Conservation (phyloP, 2,797 vertebrate genomes). For the Petrocephalus sullivani region DNA sequence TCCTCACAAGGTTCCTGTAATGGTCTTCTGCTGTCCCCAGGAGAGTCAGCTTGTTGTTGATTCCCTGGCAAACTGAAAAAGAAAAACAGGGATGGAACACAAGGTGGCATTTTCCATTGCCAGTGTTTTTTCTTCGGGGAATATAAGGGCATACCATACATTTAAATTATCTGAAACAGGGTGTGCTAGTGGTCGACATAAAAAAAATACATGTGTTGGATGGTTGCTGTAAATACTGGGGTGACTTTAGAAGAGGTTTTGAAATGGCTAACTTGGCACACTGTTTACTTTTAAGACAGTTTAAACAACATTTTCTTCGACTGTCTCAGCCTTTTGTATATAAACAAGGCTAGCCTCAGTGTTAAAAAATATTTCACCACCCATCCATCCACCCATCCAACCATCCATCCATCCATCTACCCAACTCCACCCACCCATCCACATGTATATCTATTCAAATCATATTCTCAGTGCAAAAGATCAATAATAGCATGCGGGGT, state of each 20-base stretch:
- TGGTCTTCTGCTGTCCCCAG: constrained; percentile 78
- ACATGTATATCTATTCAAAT: neutral
- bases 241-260: neutral
- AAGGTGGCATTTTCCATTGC: neutral
- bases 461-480: neutral
- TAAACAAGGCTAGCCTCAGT: neutral
- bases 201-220: neutral
- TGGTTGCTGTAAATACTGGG: neutral
- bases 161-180: neutral
- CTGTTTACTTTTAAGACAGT: neutral
- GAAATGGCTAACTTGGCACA: neutral
- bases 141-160: neutral
- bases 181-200: neutral
- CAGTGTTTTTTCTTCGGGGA: neutral
- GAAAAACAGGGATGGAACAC: neutral
- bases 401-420: too few relatives aligned
- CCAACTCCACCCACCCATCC: neutral
- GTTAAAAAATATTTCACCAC: neutral
- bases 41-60: constrained; percentile 75
- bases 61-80: constrained; percentile 81
- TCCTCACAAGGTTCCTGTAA: constrained; percentile 81
- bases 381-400: neutral
- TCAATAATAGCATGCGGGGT: neutral
- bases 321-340: neutral
- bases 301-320: neutral